Base-by-base conservation (phyloP, 2,888 invertebrate genomes). In the Spicauda simplicius region DNA sequence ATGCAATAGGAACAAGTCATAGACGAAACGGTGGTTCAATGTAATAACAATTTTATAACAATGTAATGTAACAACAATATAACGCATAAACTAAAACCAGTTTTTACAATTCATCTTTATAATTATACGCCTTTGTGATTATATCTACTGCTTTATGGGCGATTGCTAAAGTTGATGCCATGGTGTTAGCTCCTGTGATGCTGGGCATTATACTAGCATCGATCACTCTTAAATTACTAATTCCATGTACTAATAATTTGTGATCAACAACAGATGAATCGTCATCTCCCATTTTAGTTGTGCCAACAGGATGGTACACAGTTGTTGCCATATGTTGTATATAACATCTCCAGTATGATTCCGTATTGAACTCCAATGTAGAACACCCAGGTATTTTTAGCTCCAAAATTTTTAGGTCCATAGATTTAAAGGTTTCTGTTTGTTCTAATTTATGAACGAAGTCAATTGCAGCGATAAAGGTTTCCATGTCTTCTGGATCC, bases 301-400 rank as follows among this genome's bases (percentile, higher is more conserved):
- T 96, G 57, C 96, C 95, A 0, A 95, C 94, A 0, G 96, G 95
- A 80, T 97, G 96, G 82, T 95, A 96, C 33, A 94, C 79, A 0
- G 94, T 94, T 0, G 91, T 85, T 8, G 90, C 90, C 81, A 94
- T 88, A 70, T 94, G 87, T 16, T 89, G 86, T 7, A 94, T 89
- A 50, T 94, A 91, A 76, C 96, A 96, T 70, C 86, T 84, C 94
- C 95, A 94, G 78, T 94, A 95, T 0, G 79, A 80, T 55, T 93
- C 86, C 1, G 86, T 79, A 53, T 81, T 76, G 61, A 80, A 82
- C n/a, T 73, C 71, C 52, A 81, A 73, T 48, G 79, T 70, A 1
- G 72, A 75, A 72, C 94, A 94, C 18, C 77, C 79, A 11, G 79
- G 73, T n/a, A 93, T 75, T 7, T 81, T 73, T 0, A 90, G 71